These are phyloP conservation scores for Drosophila nigricruria DNA, from an alignment of 2,888 invertebrate species.

Conservation along the genomic window DNA sequence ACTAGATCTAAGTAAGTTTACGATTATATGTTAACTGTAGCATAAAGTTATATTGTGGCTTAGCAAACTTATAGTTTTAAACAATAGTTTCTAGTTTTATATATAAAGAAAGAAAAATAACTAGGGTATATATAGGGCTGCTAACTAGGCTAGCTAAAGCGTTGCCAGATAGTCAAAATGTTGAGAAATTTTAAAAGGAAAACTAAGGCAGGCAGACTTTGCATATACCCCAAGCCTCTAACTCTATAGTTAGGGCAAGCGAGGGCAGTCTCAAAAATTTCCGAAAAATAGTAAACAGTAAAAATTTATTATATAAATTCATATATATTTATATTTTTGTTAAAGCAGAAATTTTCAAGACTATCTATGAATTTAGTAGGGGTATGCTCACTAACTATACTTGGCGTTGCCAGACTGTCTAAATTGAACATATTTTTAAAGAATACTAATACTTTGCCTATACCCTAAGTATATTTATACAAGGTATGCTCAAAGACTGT, in stretches of 20 bases:
- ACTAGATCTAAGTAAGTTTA: constrained; percentile 27
- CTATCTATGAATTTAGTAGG: background rate
- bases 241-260: background rate
- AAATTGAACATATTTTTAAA: background rate
- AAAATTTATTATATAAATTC: background rate
- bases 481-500: background rate
- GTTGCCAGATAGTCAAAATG: background rate
- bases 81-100: constrained; percentile 61
- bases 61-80: constrained; percentile 81
- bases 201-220: background rate
- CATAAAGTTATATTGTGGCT: constrained; percentile 72
- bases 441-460: background rate
- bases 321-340: background rate
- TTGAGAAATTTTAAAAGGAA: background rate
- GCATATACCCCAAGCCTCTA: background rate
- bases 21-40: constrained; percentile 41
- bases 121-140: constrained; percentile 7
- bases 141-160: background rate
- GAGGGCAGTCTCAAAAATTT: constrained; percentile 3
- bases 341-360: background rate
- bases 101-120: constrained; percentile 8
- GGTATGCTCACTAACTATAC: background rate
- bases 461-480: background rate
- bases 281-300: background rate
- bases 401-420: background rate